Percentiles rank a stretch among this genome's conserved stretches.
phyloP scores from a whole-genome alignment of 2,797 vertebrate genomes.

The Acanthis flammea region DNA sequence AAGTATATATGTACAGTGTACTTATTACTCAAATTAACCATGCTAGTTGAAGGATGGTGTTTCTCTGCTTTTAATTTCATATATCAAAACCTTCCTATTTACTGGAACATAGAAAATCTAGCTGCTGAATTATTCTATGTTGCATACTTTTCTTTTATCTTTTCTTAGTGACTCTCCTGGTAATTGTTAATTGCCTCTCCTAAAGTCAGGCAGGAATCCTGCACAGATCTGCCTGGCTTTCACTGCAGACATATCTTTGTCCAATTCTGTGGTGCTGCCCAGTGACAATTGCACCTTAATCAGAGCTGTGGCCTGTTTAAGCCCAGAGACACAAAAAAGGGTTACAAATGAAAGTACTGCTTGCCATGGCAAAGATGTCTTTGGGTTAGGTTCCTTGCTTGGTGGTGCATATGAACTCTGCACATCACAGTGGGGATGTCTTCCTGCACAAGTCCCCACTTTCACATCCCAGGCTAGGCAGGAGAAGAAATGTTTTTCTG shows the following conservation, averaged over 20 bases:
- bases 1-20: not conserved
- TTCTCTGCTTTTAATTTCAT: not conserved
- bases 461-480: not conserved
- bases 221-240: not conserved
- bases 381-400: not conserved
- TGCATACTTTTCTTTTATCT: not conserved
- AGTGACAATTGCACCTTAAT: not conserved
- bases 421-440: fast-evolving
- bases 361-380: not conserved
- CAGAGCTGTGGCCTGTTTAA: not conserved
- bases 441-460: not conserved
- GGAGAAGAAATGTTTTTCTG: not conserved
- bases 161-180: not conserved
- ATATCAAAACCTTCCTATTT: not conserved
- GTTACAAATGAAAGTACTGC: not conserved
- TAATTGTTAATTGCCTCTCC: not conserved
- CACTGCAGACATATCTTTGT: not conserved
- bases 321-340: not conserved
- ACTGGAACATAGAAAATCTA: not conserved
- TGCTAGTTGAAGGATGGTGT: not conserved
- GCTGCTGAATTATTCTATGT: not conserved
- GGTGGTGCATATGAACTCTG: not conserved
- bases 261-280: not conserved
- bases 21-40: not conserved
- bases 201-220: not conserved